Base-by-base conservation (phyloP, 2,113 vertebrate species). In the Eudyptes chrysolophus region DNA sequence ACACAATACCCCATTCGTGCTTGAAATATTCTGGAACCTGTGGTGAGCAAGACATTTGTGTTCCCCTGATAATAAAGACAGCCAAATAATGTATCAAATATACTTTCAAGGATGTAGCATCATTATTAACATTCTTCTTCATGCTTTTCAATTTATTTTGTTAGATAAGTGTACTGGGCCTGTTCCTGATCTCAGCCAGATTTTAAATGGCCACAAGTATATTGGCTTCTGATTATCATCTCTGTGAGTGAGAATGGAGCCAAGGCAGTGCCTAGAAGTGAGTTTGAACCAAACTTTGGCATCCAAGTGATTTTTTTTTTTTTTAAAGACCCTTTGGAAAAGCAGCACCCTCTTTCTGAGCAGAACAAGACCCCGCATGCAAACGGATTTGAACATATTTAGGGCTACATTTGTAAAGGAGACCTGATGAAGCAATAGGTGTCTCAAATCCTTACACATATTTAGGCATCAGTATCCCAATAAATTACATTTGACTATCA, bases 1-100 rank as follows among this genome's bases (percentile, higher is more conserved):
- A 84, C 55, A 65, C 42, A 91, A 34, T 81, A 95, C 60, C 29
- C 68, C 32, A 57, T 82, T 85, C 2, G 1, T 89, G 57, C 44
- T 83, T 76, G 72, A 94, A 95, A 93, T 80, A 80, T 69, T 93
- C 82, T 95, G 87, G 85, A 79, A 70, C 97, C 54, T 70, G 52
- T 66, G 34, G 74, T 64, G 36, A 96, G 69, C 55, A 71, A 64
- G 86, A 49, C n/a, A 38, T 94, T 97, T 96, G 17, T 83, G 57
- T 64, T 97, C 88, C 71, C 94, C 75, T 77, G 72, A 22, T 87
- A 91, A 91, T 89, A 89, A 61, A 44, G 92, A 62, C 44, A 87
- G 74, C 88, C 89, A 95, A 92, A 92, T 82, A 55, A 84, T 29
- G 12, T 83, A 89, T 96, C 80, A 64, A 78, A 70, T 94, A 48